Conservation (phyloP, 2,888 invertebrate species). For the Blastobasis adustella region DNA sequence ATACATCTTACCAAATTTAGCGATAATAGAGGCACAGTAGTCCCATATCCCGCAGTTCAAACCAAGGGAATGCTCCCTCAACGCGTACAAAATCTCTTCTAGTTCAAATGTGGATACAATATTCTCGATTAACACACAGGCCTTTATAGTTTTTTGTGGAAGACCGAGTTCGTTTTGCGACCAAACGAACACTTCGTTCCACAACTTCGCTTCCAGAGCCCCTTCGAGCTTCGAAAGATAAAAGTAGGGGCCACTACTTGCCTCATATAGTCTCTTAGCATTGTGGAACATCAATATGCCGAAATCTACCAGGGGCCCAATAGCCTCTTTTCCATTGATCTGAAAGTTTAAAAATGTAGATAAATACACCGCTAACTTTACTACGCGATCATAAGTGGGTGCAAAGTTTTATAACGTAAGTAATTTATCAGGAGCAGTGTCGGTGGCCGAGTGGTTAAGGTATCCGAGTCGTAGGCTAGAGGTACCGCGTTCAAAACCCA, state of each 20-base stretch:
- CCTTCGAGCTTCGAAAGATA: constrained; percentile 83
- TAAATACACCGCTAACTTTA: neutral
- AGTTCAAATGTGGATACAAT: constrained; percentile 80
- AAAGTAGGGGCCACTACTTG: constrained; percentile 79
- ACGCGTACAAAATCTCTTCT: constrained; percentile 79
- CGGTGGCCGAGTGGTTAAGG: too few relatives aligned
- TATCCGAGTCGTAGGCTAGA: too few relatives aligned
- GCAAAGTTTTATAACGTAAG: too few relatives aligned
- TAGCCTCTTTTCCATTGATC: constrained; percentile 76
- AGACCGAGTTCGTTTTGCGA: constrained; percentile 70
- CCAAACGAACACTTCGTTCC: constrained; percentile 82
- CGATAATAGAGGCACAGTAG: constrained; percentile 79
- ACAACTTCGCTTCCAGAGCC: constrained; percentile 77
- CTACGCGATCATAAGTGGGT: too few relatives aligned
- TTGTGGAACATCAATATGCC: constrained; percentile 80
- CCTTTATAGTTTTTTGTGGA: constrained; percentile 78
- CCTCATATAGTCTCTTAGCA: constrained; percentile 65
- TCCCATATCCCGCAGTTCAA: constrained; percentile 86
- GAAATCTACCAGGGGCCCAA: constrained; percentile 82
- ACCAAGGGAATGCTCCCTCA: constrained; percentile 79
- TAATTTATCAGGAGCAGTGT: too few relatives aligned
- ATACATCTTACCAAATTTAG: constrained; percentile 72
- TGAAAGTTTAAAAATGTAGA: constrained; percentile 24
- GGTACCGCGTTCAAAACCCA: too few relatives aligned
- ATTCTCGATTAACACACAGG: constrained; percentile 83